Conservation (phyloP, 2,797 vertebrate genomes). For the Sebastes flavidus region DNA sequence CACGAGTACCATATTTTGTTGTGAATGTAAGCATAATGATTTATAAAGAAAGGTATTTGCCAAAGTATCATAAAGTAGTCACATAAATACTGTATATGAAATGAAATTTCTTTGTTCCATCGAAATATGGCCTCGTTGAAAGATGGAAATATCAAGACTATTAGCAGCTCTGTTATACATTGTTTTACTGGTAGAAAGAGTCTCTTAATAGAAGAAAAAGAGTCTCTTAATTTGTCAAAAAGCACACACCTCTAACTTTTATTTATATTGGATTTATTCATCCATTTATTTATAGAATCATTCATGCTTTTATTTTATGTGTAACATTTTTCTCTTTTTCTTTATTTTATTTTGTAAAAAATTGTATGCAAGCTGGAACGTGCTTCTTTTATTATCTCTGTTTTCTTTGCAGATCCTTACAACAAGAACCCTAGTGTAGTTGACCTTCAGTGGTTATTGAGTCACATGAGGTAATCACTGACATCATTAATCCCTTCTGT, state of each 20-base stretch:
- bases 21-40: too few species aligned
- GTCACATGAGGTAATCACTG: neutral
- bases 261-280: neutral
- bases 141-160: neutral
- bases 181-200: neutral
- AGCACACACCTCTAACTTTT: neutral
- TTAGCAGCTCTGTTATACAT: neutral
- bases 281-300: neutral
- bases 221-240: neutral
- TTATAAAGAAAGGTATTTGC: too few species aligned
- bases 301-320: neutral
- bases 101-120: too few species aligned
- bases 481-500: neutral
- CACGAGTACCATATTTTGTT: too few species aligned
- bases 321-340: neutral
- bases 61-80: too few species aligned
- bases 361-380: neutral
- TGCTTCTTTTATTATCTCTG: neutral
- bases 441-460: neutral
- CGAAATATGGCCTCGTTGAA: too few species aligned
- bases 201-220: neutral
- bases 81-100: too few species aligned
- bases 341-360: neutral
- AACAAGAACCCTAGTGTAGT: neutral
- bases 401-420: neutral